Percentiles rank a stretch among this genome's conserved stretches.
Conservation (phyloP, 2,888 invertebrate genomes). For the Zhuqinia jingwanae region DNA sequence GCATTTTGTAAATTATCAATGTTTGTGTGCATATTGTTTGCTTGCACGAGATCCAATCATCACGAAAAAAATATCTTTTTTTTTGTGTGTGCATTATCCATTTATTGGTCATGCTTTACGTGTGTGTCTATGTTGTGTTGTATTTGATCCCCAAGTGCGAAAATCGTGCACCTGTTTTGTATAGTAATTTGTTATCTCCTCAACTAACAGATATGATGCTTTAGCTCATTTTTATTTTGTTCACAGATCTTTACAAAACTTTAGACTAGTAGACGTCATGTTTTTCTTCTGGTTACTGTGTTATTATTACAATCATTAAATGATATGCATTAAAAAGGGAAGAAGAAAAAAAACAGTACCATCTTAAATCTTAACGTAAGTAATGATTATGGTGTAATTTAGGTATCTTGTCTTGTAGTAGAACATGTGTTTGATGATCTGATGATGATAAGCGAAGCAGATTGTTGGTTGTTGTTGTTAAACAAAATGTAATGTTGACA, state of each 20-base stretch:
- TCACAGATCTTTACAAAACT: too few relatives aligned
- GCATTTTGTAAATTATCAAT: not conserved
- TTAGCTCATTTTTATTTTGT: too few relatives aligned
- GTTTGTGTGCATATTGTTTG: not conserved
- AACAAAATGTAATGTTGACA: slow-evolving; percentile 44
- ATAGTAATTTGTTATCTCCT: not conserved
- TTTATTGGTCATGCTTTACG: not conserved
- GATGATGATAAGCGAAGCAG: not conserved
- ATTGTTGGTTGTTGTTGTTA: not conserved
- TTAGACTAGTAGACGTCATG: too few relatives aligned
- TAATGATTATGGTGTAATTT: too few relatives aligned
- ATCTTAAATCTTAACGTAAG: too few relatives aligned
- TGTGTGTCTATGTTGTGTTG: not conserved
- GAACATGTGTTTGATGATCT: too few relatives aligned
- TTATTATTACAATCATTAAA: too few relatives aligned
- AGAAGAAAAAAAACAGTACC: too few relatives aligned
- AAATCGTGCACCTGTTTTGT: slow-evolving; percentile 22
- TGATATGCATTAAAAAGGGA: too few relatives aligned
- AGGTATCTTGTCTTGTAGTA: too few relatives aligned
- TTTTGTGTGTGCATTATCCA: not conserved
- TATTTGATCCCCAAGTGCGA: slow-evolving; percentile 28
- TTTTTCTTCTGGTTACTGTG: too few relatives aligned
- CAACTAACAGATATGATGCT: not conserved
- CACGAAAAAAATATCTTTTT: slow-evolving; percentile 57
- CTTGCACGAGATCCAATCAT: slow-evolving; percentile 13